Percentiles rank a stretch among this genome's conserved stretches.
These are phyloP conservation scores for Stramonita haemastoma DNA, from an alignment of 2,888 invertebrate genomes.

Conservation along the genomic window DNA sequence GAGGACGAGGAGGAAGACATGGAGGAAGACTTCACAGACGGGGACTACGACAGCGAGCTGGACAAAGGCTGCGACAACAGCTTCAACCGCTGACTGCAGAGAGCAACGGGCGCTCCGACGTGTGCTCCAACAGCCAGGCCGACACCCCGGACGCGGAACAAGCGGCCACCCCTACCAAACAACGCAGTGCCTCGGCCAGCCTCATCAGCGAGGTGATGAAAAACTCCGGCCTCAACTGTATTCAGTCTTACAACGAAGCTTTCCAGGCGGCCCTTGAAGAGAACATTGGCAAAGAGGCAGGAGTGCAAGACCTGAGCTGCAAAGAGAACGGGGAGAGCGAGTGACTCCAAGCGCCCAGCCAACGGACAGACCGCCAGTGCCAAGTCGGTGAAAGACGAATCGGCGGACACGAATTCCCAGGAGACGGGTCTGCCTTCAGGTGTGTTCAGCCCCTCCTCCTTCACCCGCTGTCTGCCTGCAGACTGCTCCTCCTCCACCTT, in stretches of 20 bases:
- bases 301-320: constrained; percentile 46
- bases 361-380: constrained; percentile 35
- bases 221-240: constrained; percentile 94
- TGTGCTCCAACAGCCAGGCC: constrained; percentile 33
- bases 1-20: constrained; percentile 82
- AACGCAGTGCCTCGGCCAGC: constrained; percentile 43
- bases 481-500: constrained; percentile 35
- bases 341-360: constrained; percentile 33
- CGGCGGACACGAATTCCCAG: background rate
- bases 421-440: constrained; percentile 34
- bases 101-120: constrained; percentile 75
- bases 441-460: constrained; percentile 39
- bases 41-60: constrained; percentile 43
- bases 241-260: constrained; percentile 96
- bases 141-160: constrained; percentile 37
- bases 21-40: constrained; percentile 51
- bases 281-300: constrained; percentile 60
- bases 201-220: constrained; percentile 97
- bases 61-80: constrained; percentile 88
- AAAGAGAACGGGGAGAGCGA: constrained; percentile 44
- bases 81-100: constrained; percentile 84
- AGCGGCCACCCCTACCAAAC: constrained; percentile 32
- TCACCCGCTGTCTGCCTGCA: constrained; percentile 38
- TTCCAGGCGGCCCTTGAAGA: constrained; percentile 96
- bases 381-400: constrained; percentile 43